A percentile compares a stretch with the other conserved stretches of the same genome.
These are phyloP conservation scores for Dryoscopus gambensis DNA, from an alignment of 2,113 vertebrate genomes.

Conservation along the genomic window DNA sequence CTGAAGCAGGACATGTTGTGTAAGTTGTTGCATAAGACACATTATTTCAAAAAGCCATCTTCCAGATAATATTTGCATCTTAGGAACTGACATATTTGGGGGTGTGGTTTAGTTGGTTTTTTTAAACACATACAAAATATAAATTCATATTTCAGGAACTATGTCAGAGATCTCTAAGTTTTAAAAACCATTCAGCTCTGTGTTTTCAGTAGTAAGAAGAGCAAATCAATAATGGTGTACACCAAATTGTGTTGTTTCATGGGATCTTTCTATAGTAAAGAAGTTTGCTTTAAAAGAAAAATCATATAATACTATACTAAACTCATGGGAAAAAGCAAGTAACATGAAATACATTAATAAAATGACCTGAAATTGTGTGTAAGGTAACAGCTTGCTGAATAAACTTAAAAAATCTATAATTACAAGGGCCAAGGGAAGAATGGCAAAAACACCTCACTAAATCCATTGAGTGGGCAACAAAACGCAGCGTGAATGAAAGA, in stretches of 20 bases:
- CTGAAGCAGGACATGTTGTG: background rate
- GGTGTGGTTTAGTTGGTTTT: accelerated
- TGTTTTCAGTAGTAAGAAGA: background rate
- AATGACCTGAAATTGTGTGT: background rate
- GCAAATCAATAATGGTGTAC: background rate
- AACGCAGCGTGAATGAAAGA: background rate
- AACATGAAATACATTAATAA: background rate
- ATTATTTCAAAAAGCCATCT: background rate
- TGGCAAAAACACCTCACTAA: background rate
- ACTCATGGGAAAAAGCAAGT: background rate
- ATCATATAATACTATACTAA: background rate
- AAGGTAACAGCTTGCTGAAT: background rate
- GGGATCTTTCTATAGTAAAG: background rate
- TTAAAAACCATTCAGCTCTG: background rate
- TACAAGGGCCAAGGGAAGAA: background rate
- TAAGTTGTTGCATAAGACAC: background rate
- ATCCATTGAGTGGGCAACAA: background rate
- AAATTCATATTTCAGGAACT: background rate
- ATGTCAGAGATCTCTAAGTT: background rate
- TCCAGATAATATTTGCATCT: background rate
- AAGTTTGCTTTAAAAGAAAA: background rate
- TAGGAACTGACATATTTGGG: background rate
- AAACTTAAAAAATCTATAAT: background rate
- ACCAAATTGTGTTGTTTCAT: background rate
- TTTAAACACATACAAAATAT: background rate